phyloP scores from a whole-genome alignment of 2,888 invertebrate genomes.

The Drosophila gaucha region DNA sequence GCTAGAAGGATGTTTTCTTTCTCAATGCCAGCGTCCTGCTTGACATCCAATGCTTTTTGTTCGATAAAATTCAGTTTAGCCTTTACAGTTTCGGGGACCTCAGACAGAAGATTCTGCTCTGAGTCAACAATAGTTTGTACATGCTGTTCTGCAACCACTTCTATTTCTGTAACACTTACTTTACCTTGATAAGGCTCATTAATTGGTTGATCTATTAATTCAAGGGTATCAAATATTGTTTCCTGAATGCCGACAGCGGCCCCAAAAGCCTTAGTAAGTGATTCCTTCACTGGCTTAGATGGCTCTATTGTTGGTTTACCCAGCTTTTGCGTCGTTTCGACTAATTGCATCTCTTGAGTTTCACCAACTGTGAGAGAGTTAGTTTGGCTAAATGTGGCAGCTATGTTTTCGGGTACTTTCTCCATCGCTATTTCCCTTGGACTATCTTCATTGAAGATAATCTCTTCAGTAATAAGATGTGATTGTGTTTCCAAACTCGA shows the following conservation, averaged over 20 bases:
- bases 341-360: slow-evolving; percentile 42
- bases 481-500: slow-evolving; percentile 87
- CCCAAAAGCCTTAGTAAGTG: slow-evolving; percentile 87
- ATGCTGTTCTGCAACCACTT: slow-evolving; percentile 87
- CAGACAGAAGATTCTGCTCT: slow-evolving; percentile 84
- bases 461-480: slow-evolving; percentile 86
- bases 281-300: slow-evolving; percentile 84
- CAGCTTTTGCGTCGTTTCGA: slow-evolving; percentile 43
- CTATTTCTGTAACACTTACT: slow-evolving; percentile 86
- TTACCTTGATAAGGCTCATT: slow-evolving; percentile 84
- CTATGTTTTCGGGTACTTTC: slow-evolving; percentile 32
- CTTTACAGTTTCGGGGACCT: slow-evolving; percentile 26
- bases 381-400: slow-evolving; percentile 35
- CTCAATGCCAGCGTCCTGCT: slow-evolving; percentile 88
- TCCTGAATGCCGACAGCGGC: slow-evolving; percentile 87
- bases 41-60: slow-evolving; percentile 87
- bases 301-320: slow-evolving; percentile 85
- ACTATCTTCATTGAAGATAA: slow-evolving; percentile 69
- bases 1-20: slow-evolving; percentile 87
- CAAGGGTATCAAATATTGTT: slow-evolving; percentile 86
- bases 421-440: slow-evolving; percentile 18
- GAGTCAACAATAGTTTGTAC: slow-evolving; percentile 88
- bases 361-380: slow-evolving; percentile 53
- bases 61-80: slow-evolving; percentile 76
- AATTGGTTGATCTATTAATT: slow-evolving; percentile 34